These are phyloP conservation scores for Prionailurus viverrinus DNA, from an alignment of 2,113 vertebrate species.

Conservation along the genomic window DNA sequence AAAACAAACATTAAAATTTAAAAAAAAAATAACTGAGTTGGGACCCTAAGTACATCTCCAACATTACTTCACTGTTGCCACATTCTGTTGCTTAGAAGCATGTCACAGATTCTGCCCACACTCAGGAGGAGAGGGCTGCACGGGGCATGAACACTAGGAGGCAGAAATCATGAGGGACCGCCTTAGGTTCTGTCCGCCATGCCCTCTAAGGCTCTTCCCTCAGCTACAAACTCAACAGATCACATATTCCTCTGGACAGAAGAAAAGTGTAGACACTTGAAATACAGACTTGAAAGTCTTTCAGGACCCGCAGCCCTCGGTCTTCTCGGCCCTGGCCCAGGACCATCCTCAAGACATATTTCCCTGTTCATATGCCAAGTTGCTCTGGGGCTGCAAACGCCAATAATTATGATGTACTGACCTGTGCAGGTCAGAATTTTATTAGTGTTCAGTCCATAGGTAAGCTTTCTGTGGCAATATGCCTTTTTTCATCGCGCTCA, in stretches of 20 bases:
- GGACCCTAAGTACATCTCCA: background rate
- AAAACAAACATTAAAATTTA: background rate
- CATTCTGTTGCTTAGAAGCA: background rate
- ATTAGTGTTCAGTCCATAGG: conserved; percentile 51
- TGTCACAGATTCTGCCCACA: background rate
- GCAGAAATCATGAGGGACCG: background rate
- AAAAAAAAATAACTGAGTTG: background rate
- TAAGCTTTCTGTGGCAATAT: conserved; percentile 52
- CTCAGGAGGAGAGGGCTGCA: background rate
- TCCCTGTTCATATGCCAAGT: conserved; percentile 50
- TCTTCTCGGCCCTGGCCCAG: background rate
- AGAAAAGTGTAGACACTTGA: background rate
- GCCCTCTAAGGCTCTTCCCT: background rate
- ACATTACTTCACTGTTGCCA: background rate
- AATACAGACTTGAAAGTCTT: background rate
- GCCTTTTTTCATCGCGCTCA: conserved; percentile 38
- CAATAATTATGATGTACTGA: conserved; percentile 64
- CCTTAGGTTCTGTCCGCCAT: background rate
- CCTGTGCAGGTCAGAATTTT: conserved; percentile 52
- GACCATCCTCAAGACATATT: conserved; percentile 51
- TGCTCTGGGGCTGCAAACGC: conserved; percentile 45
- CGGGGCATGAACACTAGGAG: accelerated
- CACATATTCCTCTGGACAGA: conserved; percentile 6
- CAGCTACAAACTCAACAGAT: background rate
- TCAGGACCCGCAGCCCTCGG: background rate